These are phyloP conservation scores for Melanargia galathea DNA, from an alignment of 2,888 invertebrate species.

Conservation along the genomic window DNA sequence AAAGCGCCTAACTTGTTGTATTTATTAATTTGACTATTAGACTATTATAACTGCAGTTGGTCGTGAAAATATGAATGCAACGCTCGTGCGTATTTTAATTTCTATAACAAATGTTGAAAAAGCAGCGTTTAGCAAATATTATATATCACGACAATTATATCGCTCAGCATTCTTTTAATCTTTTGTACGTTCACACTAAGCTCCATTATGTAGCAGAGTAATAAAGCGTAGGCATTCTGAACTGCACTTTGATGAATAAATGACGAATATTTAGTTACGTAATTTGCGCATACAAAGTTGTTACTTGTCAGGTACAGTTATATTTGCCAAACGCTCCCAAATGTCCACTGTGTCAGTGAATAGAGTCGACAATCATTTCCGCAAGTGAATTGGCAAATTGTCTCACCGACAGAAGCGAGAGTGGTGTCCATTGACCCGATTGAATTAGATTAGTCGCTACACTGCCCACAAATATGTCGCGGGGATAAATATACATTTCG, in stretches of 20 bases:
- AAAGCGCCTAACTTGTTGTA: neutral
- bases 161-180: no score
- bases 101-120: neutral
- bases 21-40: neutral
- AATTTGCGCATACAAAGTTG: conserved; percentile 1
- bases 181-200: no score
- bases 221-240: no score
- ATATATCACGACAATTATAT: no score
- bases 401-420: conserved; percentile 50
- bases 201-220: no score
- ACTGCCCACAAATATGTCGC: conserved; percentile 20
- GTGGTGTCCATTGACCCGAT: conserved; percentile 51
- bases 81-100: neutral
- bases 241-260: neutral
- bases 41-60: neutral
- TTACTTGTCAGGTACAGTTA: no score
- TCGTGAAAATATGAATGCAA: neutral
- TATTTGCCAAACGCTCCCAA: conserved; percentile 1
- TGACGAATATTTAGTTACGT: neutral
- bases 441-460: conserved; percentile 45
- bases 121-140: no score
- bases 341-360: conserved; percentile 21
- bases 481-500: conserved; percentile 1
- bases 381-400: conserved; percentile 55
- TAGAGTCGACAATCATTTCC: conserved; percentile 33